These are phyloP conservation scores for Magallana gigas DNA, from an alignment of 1,140 invertebrate species.

Conservation along the genomic window DNA sequence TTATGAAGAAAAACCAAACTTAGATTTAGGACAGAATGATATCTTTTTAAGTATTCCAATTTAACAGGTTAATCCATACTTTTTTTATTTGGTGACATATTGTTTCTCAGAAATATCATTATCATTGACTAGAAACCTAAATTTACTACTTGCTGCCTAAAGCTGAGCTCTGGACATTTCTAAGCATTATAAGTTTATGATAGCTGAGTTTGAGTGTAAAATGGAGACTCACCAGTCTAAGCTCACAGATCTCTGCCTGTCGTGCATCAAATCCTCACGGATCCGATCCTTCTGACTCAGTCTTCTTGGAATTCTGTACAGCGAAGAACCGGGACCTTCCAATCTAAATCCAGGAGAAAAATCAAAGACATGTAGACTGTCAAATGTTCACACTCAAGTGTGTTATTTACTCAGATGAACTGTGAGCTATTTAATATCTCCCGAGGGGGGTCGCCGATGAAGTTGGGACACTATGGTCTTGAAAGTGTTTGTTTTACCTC, in stretches of 20 bases:
- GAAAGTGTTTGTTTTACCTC: neutral
- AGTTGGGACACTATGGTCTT: neutral
- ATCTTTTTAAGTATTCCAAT: too few species aligned
- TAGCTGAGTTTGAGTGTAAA: too few species aligned
- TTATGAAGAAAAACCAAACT: too few species aligned
- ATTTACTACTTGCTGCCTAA: too few species aligned
- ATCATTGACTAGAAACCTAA: too few species aligned
- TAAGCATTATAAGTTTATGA: too few species aligned
- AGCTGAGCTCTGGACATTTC: too few species aligned
- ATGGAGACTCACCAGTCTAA: conserved; percentile 66
- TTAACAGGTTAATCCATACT: too few species aligned
- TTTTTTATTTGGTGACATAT: too few species aligned
- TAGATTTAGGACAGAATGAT: too few species aligned
- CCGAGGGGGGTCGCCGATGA: neutral
- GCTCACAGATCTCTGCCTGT: conserved; percentile 67
- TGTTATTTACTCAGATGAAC: neutral
- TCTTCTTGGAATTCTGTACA: conserved; percentile 60
- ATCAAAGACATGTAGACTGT: conserved; percentile 6
- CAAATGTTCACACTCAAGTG: neutral
- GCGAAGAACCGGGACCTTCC: conserved; percentile 52
- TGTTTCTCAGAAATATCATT: too few species aligned
- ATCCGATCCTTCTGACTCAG: conserved; percentile 61
- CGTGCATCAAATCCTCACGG: conserved; percentile 50
- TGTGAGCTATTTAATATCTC: neutral
- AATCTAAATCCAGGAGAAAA: conserved; percentile 47